Evolutionary conservation across 2,113 vertebrate genomes (phyloP), one percentile per base, ranked within the genome.

Genomic region (Micromys minutus): DNA sequence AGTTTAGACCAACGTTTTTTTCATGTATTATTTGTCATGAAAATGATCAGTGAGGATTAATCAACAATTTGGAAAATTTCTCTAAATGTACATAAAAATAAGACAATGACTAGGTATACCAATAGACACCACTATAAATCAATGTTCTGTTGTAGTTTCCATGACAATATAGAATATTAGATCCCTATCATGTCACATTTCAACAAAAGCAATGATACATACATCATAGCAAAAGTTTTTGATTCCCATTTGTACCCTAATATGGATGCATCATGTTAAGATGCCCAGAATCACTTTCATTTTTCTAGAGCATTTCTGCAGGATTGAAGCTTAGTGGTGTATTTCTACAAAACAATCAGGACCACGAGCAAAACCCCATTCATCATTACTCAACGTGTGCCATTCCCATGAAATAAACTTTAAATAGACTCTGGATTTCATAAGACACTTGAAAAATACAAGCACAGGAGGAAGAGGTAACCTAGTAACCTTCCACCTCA

Each of bases 321-420:
- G 91, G 86, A 31, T 95, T 75, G 90, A 93, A 95, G 42, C 81
- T 93, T 96, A 92, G 93, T 77, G 77, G 81, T 91, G 45, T 92
- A 92, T 94, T 97, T 93, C 76, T 93, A 65, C 71, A 97, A 97
- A 74, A 97, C 7, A 83, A 88, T 95, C 74, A 96, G 90, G 93
- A 96, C 86, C 55, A 91, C 63, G 80, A 94, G 93, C 96, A 97
- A 50, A 97, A 96, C 95, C 36, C 34, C 29, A 97, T 97, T 97
- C 94, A 96, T 96, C 90, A 93, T 90, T 97, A 89, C 85, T 94
- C 96, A 96, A 26, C 94, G 77, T 86, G 13, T 97, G 81, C 87
- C 21, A 0, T 39, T 90, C 61, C 92, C 57, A 79, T 87, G 95
- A 97, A 95, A 92, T 50, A 95, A 87, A 55, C 91, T 97, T 95